Percentiles rank a stretch among this genome's conserved stretches.
These are phyloP conservation scores for Aphelocoma coerulescens DNA, from an alignment of 2,113 vertebrate genomes.

Conservation along the genomic window DNA sequence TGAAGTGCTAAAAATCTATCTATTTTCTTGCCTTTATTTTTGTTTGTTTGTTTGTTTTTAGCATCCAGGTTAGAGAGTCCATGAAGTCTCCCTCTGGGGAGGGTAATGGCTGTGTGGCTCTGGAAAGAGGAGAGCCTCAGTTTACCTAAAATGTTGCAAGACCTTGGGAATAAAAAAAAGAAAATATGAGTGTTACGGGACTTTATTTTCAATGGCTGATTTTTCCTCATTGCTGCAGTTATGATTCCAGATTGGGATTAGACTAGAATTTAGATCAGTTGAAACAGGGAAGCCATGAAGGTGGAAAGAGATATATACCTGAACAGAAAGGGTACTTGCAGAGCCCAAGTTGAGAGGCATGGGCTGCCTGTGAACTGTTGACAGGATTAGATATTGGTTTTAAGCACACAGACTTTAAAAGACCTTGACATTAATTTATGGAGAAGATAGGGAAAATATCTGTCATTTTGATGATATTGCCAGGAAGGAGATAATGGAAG, in stretches of 20 bases:
- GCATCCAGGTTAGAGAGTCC: background rate
- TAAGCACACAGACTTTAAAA: background rate
- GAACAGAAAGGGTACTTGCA: background rate
- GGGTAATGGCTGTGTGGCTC: background rate
- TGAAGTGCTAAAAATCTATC: background rate
- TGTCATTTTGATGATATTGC: background rate
- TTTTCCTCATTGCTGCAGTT: background rate
- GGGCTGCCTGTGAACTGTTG: background rate
- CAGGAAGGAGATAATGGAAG: background rate
- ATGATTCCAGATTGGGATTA: background rate
- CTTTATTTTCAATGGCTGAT: background rate
- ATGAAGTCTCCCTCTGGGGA: background rate
- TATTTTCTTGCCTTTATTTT: background rate
- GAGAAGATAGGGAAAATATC: background rate
- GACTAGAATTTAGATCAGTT: background rate
- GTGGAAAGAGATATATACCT: background rate
- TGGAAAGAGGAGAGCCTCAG: background rate
- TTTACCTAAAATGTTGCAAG: background rate
- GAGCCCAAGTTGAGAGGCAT: background rate
- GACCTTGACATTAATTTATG: background rate
- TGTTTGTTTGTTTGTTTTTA: background rate
- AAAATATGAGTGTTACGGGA: background rate
- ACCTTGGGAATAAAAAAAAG: background rate
- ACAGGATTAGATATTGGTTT: background rate
- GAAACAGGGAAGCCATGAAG: background rate